Base-by-base conservation (phyloP, 1,140 invertebrate species). In the Listronotus oregonensis region DNA sequence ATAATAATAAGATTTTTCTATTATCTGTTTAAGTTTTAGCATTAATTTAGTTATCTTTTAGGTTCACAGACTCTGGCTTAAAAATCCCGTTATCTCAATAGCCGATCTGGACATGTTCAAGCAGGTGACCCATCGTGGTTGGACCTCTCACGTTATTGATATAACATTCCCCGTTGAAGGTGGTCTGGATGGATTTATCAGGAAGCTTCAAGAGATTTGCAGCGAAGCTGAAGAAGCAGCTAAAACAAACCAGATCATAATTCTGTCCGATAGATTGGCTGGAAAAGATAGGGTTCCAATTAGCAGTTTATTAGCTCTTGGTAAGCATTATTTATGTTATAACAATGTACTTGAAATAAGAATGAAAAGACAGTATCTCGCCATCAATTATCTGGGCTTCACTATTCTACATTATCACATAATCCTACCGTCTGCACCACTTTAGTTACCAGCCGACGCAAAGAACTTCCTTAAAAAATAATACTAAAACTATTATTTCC, bases 81-180 rank as follows among this genome's bases (percentile, higher is more conserved):
- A 90, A 46, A 94, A 98, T 80, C 97, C 97, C 12, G 95, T 99
- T 67, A 80, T 99, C 5, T 98, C 96, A 9, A 82, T 98, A 57
- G 82, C 85, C 17, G 97, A 99, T 80, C 83, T 98, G 55, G 89
- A 96, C 75, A 88, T 97, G 1, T 83, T 98, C 6, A 94, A 94
- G 74, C 78, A 85, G 15, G 96, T 90, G 0, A 88, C 81, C n/a
- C 90, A 95, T 80, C 87, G 93, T 51, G 92, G 91, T 10, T 99
- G 96, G 96, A 92, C 89, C 83, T 90, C 92, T 10, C 88, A 91
- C 78, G 87, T 95, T 1, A 90, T 99, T 62, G 95, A 99, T 80
- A 93, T 94, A 31, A 95, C 93, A 44, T 98, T 92, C 83, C 85
- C 86, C 10, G 87, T 88, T 66, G 74, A 80, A 54, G 86, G 88